These are phyloP conservation scores for Calliphora vicina DNA, from an alignment of 1,140 invertebrate genomes.

Conservation along the genomic window DNA sequence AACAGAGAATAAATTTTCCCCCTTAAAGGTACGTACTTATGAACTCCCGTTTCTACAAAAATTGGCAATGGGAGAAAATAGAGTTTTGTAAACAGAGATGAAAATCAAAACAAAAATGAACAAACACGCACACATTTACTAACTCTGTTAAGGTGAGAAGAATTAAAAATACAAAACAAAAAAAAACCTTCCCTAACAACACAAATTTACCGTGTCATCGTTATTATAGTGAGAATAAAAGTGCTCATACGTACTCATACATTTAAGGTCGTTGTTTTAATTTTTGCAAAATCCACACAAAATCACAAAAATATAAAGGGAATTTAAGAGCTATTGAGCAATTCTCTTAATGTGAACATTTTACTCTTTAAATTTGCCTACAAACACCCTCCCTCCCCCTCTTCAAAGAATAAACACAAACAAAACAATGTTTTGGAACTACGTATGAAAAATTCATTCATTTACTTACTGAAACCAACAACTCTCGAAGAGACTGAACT, in stretches of 20 bases:
- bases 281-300: not conserved
- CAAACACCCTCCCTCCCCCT: not conserved
- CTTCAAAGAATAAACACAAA: no score
- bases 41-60: not conserved
- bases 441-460: constrained; percentile 17
- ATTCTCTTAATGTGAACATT: constrained; percentile 6
- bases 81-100: not conserved
- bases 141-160: no score
- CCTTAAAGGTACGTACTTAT: not conserved
- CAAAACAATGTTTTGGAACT: no score
- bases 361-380: not conserved
- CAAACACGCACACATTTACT: not conserved
- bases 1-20: not conserved
- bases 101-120: not conserved
- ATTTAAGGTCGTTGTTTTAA: not conserved
- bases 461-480: not conserved
- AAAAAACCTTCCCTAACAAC: not conserved
- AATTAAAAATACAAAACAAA: not conserved
- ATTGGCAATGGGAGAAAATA: not conserved
- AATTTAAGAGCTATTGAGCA: not conserved
- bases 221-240: not conserved
- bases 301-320: not conserved
- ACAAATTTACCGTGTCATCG: not conserved
- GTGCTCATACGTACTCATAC: not conserved
- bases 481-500: no score